Evolutionary conservation across 2,113 vertebrate genomes (phyloP).

Genomic region (Phasianus colchicus): DNA sequence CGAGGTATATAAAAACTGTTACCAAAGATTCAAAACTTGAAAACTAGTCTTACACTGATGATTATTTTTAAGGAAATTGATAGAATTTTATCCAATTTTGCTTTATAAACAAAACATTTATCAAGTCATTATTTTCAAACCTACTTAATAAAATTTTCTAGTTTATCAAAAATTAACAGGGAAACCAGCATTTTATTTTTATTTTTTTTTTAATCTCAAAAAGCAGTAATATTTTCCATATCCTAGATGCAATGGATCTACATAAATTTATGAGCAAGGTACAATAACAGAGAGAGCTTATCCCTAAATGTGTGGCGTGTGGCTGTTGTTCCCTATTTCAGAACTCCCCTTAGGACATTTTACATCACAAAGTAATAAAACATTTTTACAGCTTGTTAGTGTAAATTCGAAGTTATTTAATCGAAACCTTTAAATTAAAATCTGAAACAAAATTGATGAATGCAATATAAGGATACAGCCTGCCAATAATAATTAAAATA

Average conservation of each 20-base stretch:
- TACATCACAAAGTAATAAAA: neutral
- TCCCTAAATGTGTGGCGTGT: neutral
- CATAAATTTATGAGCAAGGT: neutral
- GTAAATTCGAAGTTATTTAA: neutral
- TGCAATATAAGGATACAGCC: neutral
- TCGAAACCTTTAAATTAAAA: neutral
- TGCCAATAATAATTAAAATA: neutral
- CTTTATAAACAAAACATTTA: neutral
- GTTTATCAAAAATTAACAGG: neutral
- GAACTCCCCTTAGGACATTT: neutral
- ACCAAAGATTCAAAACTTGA: neutral
- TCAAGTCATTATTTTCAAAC: neutral
- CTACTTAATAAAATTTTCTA: neutral
- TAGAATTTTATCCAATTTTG: neutral
- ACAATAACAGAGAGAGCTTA: neutral
- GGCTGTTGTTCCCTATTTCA: neutral
- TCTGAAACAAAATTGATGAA: conserved; percentile 5
- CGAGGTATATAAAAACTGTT: neutral
- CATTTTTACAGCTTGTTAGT: neutral
- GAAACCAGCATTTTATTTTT: neutral
- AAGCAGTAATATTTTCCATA: neutral
- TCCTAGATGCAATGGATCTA: neutral
- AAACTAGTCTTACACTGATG: neutral
- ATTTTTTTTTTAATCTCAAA: neutral
- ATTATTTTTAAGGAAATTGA: neutral